A percentile compares a stretch with the other conserved stretches of the same genome.
These are phyloP conservation scores for Grallaria varia DNA, from an alignment of 2,113 vertebrate species.

Conservation along the genomic window DNA sequence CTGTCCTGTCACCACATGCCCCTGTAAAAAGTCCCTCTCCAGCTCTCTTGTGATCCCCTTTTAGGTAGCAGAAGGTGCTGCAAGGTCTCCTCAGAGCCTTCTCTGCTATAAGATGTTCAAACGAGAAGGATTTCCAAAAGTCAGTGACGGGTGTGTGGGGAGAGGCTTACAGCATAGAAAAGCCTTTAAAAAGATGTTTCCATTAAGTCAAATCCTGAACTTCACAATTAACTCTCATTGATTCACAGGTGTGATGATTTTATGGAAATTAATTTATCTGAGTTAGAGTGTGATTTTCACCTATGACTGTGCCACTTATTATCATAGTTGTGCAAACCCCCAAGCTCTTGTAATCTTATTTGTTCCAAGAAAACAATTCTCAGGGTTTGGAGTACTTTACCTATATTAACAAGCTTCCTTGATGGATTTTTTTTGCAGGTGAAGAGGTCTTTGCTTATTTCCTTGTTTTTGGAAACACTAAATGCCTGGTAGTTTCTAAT, in stretches of 20 bases:
- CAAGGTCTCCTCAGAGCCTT: neutral
- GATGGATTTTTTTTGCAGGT: neutral
- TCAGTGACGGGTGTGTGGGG: neutral
- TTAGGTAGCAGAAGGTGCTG: neutral
- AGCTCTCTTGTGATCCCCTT: rapidly evolving
- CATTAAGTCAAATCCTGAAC: neutral
- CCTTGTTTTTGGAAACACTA: neutral
- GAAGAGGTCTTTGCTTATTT: neutral
- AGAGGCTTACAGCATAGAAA: neutral
- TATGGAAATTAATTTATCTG: neutral
- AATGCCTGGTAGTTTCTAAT: neutral
- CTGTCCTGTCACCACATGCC: neutral
- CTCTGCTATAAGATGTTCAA: neutral
- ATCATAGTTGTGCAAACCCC: neutral
- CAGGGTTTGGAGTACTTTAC: neutral
- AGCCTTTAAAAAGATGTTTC: neutral
- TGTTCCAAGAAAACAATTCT: neutral
- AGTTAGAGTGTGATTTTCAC: neutral
- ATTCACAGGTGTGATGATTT: neutral
- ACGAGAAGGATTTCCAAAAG: neutral
- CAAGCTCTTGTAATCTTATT: neutral
- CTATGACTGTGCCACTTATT: neutral
- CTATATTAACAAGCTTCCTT: neutral
- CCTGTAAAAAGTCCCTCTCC: neutral
- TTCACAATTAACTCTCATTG: neutral